phyloP scores from a whole-genome alignment of 2,797 vertebrate species.

The Cossypha caffra region DNA sequence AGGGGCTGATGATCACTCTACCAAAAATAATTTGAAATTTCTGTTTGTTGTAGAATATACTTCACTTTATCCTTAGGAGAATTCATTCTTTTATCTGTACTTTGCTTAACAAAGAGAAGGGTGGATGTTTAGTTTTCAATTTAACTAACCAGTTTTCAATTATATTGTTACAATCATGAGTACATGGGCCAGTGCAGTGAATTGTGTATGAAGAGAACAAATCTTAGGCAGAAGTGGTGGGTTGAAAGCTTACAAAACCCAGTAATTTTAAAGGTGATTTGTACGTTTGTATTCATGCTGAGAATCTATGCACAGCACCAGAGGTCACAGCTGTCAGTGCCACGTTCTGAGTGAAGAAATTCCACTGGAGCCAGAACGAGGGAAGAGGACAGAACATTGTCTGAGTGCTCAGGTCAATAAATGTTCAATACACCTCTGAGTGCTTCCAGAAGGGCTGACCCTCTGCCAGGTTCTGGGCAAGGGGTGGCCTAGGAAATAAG shows the following conservation, averaged over 20 bases:
- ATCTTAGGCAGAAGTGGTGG: background rate
- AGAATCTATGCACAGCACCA: background rate
- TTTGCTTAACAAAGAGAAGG: background rate
- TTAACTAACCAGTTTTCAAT: background rate
- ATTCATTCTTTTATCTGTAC: background rate
- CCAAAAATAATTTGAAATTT: background rate
- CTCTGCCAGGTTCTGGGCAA: background rate
- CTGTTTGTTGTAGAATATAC: background rate
- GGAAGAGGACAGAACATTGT: background rate
- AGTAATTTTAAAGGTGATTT: background rate
- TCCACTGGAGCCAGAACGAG: background rate
- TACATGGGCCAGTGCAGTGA: background rate
- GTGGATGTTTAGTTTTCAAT: background rate
- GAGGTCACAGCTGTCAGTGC: accelerated
- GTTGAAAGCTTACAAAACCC: background rate
- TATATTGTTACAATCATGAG: accelerated
- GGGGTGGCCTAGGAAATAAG: background rate
- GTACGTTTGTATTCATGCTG: background rate
- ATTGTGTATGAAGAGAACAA: background rate
- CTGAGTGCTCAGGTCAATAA: too few relatives aligned
- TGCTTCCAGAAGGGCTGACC: background rate
- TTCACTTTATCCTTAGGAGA: background rate
- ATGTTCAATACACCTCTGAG: too few relatives aligned
- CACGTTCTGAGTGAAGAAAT: background rate
- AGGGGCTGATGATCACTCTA: background rate